Evolutionary conservation across 1,140 invertebrate genomes (phyloP), one percentile per base, ranked within the genome.

Genomic region (Temnothorax longispinosus): DNA sequence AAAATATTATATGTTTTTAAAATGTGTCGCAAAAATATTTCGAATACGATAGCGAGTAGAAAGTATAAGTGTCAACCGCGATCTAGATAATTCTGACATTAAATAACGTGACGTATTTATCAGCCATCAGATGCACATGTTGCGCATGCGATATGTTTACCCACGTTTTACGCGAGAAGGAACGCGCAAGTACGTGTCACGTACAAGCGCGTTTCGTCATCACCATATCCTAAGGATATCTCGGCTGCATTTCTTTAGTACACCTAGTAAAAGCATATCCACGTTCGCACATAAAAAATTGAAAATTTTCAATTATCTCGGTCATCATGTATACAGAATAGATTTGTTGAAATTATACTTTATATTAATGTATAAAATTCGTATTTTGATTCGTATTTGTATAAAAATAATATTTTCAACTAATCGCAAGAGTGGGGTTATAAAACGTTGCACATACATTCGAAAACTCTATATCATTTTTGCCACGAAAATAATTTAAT

Each of bases 81-180:
- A 35, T 62, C 38, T 60, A 74, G 54, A 84, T 84, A 75, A 84
- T 84, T 84, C 8, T 74, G 27, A 74, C 67, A 50, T 74, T 82
- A 58, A 74, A 38, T 67, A 67, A 21, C 38, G 18, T n/a, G 80
- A 75, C 54, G 47, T 74, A 41, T 84, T 72, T 84, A 84, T 84
- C 80, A 84, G 27, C 41, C 7, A 60, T 84, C 69, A 74, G 41
- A 50, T 47, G n/a, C 80, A 74, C 41, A 72, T 82, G 80, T 84
- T 71, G 41, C 38, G 47, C 41, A 18, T 4, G 15, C 41, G 80
- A 84, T 72, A 81, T 27, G 67, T 84, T 84, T 84, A 50, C 27
- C 15, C 18, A 38, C n/a, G 41, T 84, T 75, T 84, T 84, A 75
- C 41, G 38, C 54, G 52, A 50, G 18, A 75, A 15, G 18, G n/a